phyloP scores from a whole-genome alignment of 2,888 invertebrate genomes.

The Xylota sylvarum region DNA sequence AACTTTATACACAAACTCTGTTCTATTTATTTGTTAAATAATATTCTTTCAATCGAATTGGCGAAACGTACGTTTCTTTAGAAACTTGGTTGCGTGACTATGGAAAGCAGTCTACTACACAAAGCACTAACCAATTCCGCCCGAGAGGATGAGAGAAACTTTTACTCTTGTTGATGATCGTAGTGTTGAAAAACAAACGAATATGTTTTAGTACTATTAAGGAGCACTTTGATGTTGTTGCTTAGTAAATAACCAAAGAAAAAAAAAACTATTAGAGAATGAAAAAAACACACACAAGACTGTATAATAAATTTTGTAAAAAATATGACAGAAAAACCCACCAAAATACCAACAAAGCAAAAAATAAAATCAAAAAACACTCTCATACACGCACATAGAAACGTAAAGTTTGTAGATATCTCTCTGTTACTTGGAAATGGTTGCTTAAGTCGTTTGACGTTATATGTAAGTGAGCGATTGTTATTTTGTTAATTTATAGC shows the following conservation, averaged over 20 bases:
- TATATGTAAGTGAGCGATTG: constrained; percentile 75
- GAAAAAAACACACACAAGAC: constrained; percentile 34
- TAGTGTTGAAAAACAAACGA: not conserved
- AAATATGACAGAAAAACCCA: constrained; percentile 10
- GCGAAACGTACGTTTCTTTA: constrained; percentile 74
- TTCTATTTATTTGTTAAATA: constrained; percentile 44
- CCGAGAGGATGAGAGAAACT: constrained; percentile 64
- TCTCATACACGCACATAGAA: constrained; percentile 65
- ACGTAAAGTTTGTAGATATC: constrained; percentile 66
- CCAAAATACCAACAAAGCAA: constrained; percentile 7
- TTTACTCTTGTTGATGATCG: constrained; percentile 71
- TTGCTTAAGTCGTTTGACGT: constrained; percentile 68
- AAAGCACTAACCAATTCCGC: constrained; percentile 73
- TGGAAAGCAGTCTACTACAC: constrained; percentile 83
- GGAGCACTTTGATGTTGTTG: constrained; percentile 46
- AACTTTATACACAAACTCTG: constrained; percentile 36
- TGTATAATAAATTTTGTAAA: constrained; percentile 20
- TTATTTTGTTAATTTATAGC: constrained; percentile 39
- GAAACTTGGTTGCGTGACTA: constrained; percentile 84
- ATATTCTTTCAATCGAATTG: constrained; percentile 49
- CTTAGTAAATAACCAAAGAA: constrained; percentile 41
- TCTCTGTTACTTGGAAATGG: constrained; percentile 70
- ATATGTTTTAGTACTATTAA: constrained; percentile 12
- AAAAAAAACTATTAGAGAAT: constrained; percentile 8
- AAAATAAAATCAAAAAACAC: constrained; percentile 1